phyloP scores from a whole-genome alignment of 2,888 invertebrate genomes.

The Gnatocerus cornutus region DNA sequence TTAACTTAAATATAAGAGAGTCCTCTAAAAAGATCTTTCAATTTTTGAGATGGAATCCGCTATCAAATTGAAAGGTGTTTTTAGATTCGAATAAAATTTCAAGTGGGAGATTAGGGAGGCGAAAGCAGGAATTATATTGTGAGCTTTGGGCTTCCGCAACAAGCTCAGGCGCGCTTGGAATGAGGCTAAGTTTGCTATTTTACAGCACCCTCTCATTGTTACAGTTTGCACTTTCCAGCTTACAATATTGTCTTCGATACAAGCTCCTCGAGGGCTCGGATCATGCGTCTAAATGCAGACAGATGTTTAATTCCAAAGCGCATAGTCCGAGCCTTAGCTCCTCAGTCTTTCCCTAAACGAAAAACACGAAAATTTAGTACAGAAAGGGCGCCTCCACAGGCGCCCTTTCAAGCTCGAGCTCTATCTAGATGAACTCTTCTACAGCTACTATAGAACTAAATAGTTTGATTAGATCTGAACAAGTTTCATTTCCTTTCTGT shows the following conservation, averaged over 20 bases:
- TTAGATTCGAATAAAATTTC: conserved; percentile 33
- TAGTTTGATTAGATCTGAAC: conserved; percentile 36
- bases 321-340: no score
- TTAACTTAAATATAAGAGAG: conserved; percentile 42
- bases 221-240: conserved; percentile 61
- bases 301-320: no score
- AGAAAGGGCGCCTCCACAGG: not conserved
- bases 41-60: conserved; percentile 6
- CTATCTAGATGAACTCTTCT: conserved; percentile 13
- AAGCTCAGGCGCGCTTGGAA: conserved; percentile 67
- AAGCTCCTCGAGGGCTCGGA: conserved; percentile 7
- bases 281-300: no score
- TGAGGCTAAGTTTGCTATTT: conserved; percentile 65
- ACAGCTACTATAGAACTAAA: conserved; percentile 24
- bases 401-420: not conserved
- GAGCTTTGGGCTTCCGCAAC: conserved; percentile 66
- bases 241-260: conserved; percentile 51
- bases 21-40: conserved; percentile 31
- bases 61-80: conserved; percentile 43
- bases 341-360: no score
- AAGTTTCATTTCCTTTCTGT: conserved; percentile 39
- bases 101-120: conserved; percentile 54
- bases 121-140: conserved; percentile 55
- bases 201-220: conserved; percentile 63
- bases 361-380: no score